Percentiles rank a stretch among this genome's conserved stretches.
These are phyloP conservation scores for Oncorhynchus masou DNA, from an alignment of 2,113 vertebrate species.

Conservation along the genomic window DNA sequence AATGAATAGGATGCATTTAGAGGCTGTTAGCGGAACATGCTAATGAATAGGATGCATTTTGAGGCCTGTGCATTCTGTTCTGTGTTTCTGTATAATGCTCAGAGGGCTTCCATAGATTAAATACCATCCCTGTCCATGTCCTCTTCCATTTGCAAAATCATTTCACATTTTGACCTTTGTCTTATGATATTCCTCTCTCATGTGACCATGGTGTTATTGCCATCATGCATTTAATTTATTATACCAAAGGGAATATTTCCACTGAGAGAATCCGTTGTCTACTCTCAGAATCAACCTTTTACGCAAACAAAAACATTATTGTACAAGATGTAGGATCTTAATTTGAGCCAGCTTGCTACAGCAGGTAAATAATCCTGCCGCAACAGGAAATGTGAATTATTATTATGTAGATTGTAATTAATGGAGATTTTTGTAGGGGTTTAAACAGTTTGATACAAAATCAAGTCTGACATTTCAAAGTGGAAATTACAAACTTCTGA, in stretches of 20 bases:
- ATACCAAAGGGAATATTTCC: not conserved
- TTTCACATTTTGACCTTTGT: conserved; percentile 12
- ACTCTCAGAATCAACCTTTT: too few species aligned
- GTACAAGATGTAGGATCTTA: too few species aligned
- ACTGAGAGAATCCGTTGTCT: not conserved
- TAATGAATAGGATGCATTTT: not conserved
- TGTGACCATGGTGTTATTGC: not conserved
- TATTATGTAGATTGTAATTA: too few species aligned
- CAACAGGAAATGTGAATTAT: too few species aligned
- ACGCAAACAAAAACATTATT: too few species aligned
- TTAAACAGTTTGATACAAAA: too few species aligned
- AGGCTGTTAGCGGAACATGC: not conserved
- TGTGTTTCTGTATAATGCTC: not conserved
- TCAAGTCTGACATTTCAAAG: too few species aligned
- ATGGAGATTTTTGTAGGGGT: too few species aligned
- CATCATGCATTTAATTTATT: conserved; percentile 4
- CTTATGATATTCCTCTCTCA: conserved; percentile 3
- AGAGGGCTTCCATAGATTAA: not conserved
- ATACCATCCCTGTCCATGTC: conserved; percentile 1
- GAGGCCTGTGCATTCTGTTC: not conserved
- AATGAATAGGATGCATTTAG: too few species aligned
- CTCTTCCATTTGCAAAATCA: conserved; percentile 9
- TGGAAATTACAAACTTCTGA: too few species aligned
- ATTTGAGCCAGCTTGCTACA: too few species aligned
- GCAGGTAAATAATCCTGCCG: too few species aligned